Evolutionary conservation across 2,113 vertebrate species (phyloP).

Genomic region (Pholis gunnellus): DNA sequence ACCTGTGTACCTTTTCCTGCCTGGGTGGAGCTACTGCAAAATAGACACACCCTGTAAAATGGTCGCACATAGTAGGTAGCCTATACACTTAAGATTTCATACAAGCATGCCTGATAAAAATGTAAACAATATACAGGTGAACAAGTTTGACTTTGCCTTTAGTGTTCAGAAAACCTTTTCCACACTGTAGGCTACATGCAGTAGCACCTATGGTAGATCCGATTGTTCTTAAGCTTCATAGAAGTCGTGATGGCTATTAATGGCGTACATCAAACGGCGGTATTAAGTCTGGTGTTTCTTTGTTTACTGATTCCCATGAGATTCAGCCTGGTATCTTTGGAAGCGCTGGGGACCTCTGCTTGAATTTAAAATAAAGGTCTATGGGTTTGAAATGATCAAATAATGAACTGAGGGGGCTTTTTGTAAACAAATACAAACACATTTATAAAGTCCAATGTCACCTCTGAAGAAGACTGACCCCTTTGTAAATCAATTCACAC

Average conservation of each 20-base stretch:
- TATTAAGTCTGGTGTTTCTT: not conserved
- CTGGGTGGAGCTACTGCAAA: not conserved
- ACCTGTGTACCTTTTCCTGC: not conserved
- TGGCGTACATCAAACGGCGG: not conserved
- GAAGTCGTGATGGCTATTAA: not conserved
- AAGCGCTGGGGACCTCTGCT: not conserved
- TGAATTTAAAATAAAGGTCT: not conserved
- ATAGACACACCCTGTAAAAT: not conserved
- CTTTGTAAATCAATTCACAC: constrained; percentile 68
- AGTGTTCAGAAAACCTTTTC: too few relatives aligned
- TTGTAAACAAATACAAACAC: constrained; percentile 24
- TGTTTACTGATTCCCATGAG: not conserved
- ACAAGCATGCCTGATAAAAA: not conserved
- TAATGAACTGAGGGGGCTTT: not conserved
- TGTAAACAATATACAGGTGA: too few relatives aligned
- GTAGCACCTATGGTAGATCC: not conserved
- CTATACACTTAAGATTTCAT: too few relatives aligned
- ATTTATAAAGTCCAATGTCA: constrained; percentile 52
- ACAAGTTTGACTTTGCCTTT: too few relatives aligned
- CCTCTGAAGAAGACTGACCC: constrained; percentile 48
- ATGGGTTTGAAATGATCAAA: not conserved
- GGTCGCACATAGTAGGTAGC: not conserved
- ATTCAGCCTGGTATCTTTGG: not conserved
- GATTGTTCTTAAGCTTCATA: not conserved
- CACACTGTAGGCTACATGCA: not conserved